Evolutionary conservation across 1,140 invertebrate species (phyloP), one percentile per base, ranked within the genome.

Genomic region (Diorhabda elongata): DNA sequence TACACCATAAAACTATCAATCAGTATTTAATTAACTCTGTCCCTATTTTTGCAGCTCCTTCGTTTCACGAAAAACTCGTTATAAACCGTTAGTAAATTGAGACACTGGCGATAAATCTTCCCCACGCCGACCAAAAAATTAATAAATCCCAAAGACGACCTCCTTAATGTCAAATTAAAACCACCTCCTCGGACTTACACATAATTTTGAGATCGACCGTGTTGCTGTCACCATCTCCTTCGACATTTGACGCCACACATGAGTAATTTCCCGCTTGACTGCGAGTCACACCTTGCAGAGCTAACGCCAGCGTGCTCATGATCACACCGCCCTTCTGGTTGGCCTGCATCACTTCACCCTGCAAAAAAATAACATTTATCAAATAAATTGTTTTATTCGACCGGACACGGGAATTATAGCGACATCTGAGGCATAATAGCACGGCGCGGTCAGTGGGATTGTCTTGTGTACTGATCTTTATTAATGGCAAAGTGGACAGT

Each of bases 241-340:
- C 92, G 2, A 93, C 91, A 75, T 96, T 96, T 26, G 92, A 93
- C 2, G 93, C 94, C 2, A 90, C 89, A 77, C 93, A 95, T 2
- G 91, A 90, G 79, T 95, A 95, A 80, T 90, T 90, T n/a, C 94
- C 94, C 3, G 92, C 90, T 79, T 92, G 91, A 58, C 87, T 86
- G 70, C 90, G 84, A 63, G 87, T 88, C 44, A 95, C 90, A 64
- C 88, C 87, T 75, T 93, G 90, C 68, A 95, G 82, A 4, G 92
- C 93, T 58, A 95, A 81, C 78, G 90, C 89, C 59, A 89, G 88
- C 78, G 90, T 91, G 74, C 90, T 93, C 26, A 94, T 90, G 73
- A 96, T 94, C 3, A 96, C 86, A 3, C 93, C 93, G 47, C 85
- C 86, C 72, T 91, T 89, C 47, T 89, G 88, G 81, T 93, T 93